These are phyloP conservation scores for Catocala sponsa DNA, from an alignment of 2,888 invertebrate species.

Conservation along the genomic window DNA sequence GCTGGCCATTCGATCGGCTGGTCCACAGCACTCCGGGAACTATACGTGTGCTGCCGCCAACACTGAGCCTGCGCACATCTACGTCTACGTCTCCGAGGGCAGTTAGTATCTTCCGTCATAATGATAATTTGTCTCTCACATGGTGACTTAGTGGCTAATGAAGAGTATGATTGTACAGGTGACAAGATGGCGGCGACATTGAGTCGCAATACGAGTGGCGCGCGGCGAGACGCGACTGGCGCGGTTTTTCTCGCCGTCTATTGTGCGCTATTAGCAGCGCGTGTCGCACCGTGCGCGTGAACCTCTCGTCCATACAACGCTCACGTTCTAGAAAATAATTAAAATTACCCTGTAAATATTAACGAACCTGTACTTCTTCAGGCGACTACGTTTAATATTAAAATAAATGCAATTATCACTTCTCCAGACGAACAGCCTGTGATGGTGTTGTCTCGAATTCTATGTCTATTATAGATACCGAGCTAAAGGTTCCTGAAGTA, in stretches of 20 bases:
- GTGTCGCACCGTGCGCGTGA: constrained; percentile 22
- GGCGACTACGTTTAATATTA: not conserved
- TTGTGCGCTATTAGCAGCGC: constrained; percentile 18
- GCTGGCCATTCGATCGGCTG: constrained; percentile 94
- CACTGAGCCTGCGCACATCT: constrained; percentile 96
- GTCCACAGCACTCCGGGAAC: constrained; percentile 95
- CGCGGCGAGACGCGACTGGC: constrained; percentile 19
- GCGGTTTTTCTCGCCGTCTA: constrained; percentile 12
- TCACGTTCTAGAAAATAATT: constrained; percentile 9
- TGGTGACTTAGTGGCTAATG: no score
- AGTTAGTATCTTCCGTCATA: constrained; percentile 67
- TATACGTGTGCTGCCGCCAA: constrained; percentile 97
- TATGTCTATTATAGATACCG: not conserved
- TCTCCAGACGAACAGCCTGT: not conserved
- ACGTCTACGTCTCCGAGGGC: constrained; percentile 97
- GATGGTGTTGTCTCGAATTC: not conserved
- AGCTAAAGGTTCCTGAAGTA: not conserved
- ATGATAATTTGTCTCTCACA: no score
- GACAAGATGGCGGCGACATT: constrained; percentile 97
- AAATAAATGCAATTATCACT: not conserved
- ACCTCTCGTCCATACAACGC: constrained; percentile 24
- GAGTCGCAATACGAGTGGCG: constrained; percentile 89
- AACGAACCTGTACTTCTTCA: constrained; percentile 6
- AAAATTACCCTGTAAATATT: constrained; percentile 26
- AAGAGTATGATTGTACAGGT: constrained; percentile 83